Percentiles rank a stretch among this genome's conserved stretches.
Conservation (phyloP, 92 coral and sea anemone genomes). For the Actinernus sp. region DNA sequence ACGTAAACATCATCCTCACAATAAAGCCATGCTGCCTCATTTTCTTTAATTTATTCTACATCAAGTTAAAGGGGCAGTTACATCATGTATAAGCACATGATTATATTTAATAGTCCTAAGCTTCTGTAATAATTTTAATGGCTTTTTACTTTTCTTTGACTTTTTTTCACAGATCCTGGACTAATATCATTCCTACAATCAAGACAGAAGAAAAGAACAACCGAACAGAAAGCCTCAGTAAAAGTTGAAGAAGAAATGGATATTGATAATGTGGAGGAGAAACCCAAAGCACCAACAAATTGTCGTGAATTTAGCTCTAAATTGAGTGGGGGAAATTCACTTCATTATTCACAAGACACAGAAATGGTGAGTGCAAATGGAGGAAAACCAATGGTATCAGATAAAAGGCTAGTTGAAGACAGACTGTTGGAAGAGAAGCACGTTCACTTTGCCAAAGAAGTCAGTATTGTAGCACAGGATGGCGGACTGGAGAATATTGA, state of each 20-base stretch:
- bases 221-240: background rate
- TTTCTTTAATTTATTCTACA: no score
- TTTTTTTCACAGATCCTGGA: conserved; percentile 66
- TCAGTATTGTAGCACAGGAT: conserved; percentile 3
- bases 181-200: conserved; percentile 65
- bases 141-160: background rate
- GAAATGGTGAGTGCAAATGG: background rate
- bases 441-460: conserved; percentile 42
- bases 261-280: conserved; percentile 10
- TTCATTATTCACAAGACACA: background rate
- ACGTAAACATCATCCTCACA: no score
- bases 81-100: no score
- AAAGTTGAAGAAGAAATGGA: conserved; percentile 2
- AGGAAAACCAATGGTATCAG: conserved; percentile 9
- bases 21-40: no score
- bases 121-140: no score
- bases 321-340: background rate
- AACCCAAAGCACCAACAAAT: background rate
- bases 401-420: conserved; percentile 1
- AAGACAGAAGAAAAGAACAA: conserved; percentile 40
- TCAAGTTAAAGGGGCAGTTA: no score
- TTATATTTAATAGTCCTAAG: no score
- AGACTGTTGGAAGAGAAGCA: background rate
- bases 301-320: background rate
- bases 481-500: background rate